phyloP scores from a whole-genome alignment of 2,888 invertebrate species.

The Amiota communis region DNA sequence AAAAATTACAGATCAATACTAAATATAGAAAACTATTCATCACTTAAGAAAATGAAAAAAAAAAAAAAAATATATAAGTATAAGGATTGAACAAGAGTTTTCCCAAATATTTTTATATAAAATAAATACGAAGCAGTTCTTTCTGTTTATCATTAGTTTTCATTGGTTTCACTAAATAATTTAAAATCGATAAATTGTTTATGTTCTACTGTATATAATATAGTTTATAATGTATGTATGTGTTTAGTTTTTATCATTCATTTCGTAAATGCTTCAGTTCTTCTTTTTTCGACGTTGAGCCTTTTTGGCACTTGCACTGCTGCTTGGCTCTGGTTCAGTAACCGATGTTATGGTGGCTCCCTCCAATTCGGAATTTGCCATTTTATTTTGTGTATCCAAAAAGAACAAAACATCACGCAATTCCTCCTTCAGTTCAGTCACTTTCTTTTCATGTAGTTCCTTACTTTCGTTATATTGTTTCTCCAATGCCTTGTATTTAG shows the following conservation, averaged over 20 bases:
- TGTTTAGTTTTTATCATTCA: background rate
- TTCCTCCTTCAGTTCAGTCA: slow-evolving; percentile 91
- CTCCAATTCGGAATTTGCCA: slow-evolving; percentile 70
- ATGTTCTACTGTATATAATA: background rate
- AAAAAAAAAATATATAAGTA: background rate
- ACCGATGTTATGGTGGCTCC: slow-evolving; percentile 69
- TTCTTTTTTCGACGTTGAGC: slow-evolving; percentile 67
- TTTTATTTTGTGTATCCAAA: slow-evolving; percentile 84
- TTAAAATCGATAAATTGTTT: background rate
- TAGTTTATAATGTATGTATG: background rate
- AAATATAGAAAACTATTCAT: background rate
- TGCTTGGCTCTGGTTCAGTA: slow-evolving; percentile 56
- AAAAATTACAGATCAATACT: too few species aligned
- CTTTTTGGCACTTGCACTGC: slow-evolving; percentile 39
- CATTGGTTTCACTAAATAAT: background rate
- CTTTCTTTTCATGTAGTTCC: slow-evolving; percentile 79
- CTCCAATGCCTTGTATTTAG: slow-evolving; percentile 77
- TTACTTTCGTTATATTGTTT: slow-evolving; percentile 75
- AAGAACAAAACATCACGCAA: slow-evolving; percentile 97
- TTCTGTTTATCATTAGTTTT: background rate
- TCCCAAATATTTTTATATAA: background rate
- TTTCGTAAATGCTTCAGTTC: slow-evolving; percentile 43
- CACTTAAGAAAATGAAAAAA: background rate
- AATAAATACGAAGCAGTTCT: background rate
- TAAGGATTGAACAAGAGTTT: background rate